Conservation (phyloP, 2,113 vertebrate species). For the Pholis gunnellus region DNA sequence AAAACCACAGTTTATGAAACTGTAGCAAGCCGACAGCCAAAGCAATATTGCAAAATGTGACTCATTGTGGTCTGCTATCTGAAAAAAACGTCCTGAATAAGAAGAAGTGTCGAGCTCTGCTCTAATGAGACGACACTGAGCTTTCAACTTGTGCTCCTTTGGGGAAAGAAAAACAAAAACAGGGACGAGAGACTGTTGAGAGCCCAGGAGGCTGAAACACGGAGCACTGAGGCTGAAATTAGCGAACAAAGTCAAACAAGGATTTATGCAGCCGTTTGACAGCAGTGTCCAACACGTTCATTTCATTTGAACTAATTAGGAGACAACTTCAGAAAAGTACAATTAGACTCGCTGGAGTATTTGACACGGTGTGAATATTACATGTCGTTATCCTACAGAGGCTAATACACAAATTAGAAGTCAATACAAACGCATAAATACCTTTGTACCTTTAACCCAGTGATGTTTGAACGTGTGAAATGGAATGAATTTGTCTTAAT, state of each 20-base stretch:
- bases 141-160: slow-evolving; percentile 11
- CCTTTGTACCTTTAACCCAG: not conserved
- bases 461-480: not conserved
- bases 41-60: slow-evolving; percentile 10
- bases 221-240: slow-evolving; percentile 37
- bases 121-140: slow-evolving; percentile 18
- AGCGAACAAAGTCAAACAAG: slow-evolving; percentile 38
- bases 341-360: slow-evolving; percentile 25
- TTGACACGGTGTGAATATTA: slow-evolving; percentile 8
- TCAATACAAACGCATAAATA: not conserved
- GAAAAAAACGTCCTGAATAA: not conserved
- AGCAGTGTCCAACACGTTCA: slow-evolving; percentile 45
- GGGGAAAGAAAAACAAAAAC: slow-evolving; percentile 28
- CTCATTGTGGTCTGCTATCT: not conserved
- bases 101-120: not conserved
- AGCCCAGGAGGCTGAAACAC: slow-evolving; percentile 18
- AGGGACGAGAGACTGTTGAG: slow-evolving; percentile 17
- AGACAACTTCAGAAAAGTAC: slow-evolving; percentile 28
- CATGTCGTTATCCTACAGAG: not conserved
- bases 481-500: not conserved
- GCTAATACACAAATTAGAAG: not conserved
- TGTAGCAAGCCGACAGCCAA: not conserved
- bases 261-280: slow-evolving; percentile 36
- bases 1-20: not conserved
- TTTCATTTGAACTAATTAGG: slow-evolving; percentile 54